These are phyloP conservation scores for Pelecanoides urinatrix DNA, from an alignment of 2,113 vertebrate genomes.

Conservation along the genomic window DNA sequence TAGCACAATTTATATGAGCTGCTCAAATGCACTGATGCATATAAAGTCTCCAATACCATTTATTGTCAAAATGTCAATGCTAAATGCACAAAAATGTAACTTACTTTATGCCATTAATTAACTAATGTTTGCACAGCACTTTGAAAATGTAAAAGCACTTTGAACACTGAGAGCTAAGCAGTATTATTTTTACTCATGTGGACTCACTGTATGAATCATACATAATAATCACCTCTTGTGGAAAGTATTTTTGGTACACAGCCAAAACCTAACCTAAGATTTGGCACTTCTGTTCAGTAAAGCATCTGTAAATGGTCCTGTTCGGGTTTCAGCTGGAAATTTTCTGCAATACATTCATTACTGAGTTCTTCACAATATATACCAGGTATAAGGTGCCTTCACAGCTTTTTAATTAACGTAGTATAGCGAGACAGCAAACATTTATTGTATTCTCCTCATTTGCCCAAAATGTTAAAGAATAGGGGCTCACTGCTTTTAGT, in stretches of 20 bases:
- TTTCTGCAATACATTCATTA: not conserved
- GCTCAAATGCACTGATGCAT: conserved; percentile 29
- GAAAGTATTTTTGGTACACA: conserved; percentile 27
- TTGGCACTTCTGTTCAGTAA: conserved; percentile 7
- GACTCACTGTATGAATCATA: conserved; percentile 39
- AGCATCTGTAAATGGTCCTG: not conserved
- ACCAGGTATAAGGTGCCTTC: not conserved
- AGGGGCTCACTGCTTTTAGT: not conserved
- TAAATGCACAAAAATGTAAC: conserved; percentile 58
- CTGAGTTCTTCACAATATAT: not conserved
- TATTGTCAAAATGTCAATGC: conserved; percentile 46
- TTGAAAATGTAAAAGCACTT: conserved; percentile 47
- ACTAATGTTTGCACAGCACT: conserved; percentile 48
- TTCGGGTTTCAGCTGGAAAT: not conserved
- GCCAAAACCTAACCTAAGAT: conserved; percentile 40
- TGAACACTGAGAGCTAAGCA: conserved; percentile 31
- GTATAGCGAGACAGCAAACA: not conserved
- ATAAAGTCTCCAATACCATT: conserved; percentile 44
- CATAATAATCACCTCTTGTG: conserved; percentile 18
- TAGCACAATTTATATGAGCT: conserved; percentile 46
- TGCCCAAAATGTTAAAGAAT: not conserved
- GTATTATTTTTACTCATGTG: conserved; percentile 46
- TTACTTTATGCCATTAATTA: conserved; percentile 60
- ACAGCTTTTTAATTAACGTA: not conserved
- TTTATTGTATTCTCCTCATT: not conserved